Evolutionary conservation across 1,140 invertebrate species (phyloP), one percentile per base, ranked within the genome.

Genomic region (Scaptomyza graminum): DNA sequence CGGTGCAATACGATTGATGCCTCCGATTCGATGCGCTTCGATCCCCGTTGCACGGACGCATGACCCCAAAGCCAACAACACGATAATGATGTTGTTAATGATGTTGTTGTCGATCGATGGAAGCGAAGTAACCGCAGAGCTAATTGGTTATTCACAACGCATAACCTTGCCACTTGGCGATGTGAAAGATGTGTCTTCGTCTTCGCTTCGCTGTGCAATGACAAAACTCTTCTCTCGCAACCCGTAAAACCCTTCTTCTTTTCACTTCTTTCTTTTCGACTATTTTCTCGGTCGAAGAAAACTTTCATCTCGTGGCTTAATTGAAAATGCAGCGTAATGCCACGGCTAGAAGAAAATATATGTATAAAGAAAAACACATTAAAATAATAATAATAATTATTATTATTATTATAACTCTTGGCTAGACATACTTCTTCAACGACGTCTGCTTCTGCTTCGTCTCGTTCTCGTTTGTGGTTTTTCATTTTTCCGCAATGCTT

Each of bases 321-420:
- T 87, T 88, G 83, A 88, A 87, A 87, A 88, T 79, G 80, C 78
- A 82, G 71, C 67, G 82, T 85, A 85, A 84, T 74, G 77, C 70
- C 77, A 44, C 43, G 37, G 37, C 6, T 44, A 70, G 25, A n/a
- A 55, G 51, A 76, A 56, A 69, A 52, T 55, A 51, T 28, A 67
- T 54, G 25, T 55, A 51, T 28, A 67, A 61, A 15, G 61, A 47
- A 72, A 85, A 85, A 87, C 71, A 87, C 71, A 85, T 87, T 87
- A 72, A 87, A 87, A 87, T 79, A 88, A 85, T 73, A 87, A 88
- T 82, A 87, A 84, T 84, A 84, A 88, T 82, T 88, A 84, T 84
- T 84, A 84, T 84, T 84, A 88, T 82, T 88, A 84, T 84, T 84
- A 84, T 84, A 56, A 65, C 62, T 67, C 46, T 73, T 54, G 56